A percentile compares a stretch with the other conserved stretches of the same genome.
These are phyloP conservation scores for Drosophila borealis DNA, from an alignment of 2,888 invertebrate species.

Conservation along the genomic window DNA sequence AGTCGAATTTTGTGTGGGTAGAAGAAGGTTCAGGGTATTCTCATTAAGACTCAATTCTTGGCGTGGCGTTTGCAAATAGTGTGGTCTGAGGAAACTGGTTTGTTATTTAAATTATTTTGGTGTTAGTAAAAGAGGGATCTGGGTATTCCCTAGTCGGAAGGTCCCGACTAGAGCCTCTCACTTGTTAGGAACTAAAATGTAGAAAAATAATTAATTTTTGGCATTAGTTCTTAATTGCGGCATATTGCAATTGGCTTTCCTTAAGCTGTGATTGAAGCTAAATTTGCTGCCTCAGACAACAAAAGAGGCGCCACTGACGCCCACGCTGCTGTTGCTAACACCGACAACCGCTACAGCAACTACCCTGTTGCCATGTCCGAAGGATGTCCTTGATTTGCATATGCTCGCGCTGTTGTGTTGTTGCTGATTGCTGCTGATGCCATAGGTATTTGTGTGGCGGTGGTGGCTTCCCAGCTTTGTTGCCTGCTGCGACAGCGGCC, in stretches of 20 bases:
- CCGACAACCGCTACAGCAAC: neutral
- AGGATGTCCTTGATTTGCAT: slow-evolving; percentile 84
- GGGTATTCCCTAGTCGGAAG: too few relatives aligned
- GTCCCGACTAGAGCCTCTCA: too few relatives aligned
- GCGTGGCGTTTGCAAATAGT: too few relatives aligned
- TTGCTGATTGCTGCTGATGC: slow-evolving; percentile 74
- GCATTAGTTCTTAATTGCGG: slow-evolving; percentile 82
- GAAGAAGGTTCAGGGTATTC: too few relatives aligned
- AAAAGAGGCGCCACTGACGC: slow-evolving; percentile 48
- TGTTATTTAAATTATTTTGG: too few relatives aligned
- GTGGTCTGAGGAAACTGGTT: too few relatives aligned
- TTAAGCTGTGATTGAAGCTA: slow-evolving; percentile 84
- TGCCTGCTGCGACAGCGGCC: slow-evolving; percentile 56
- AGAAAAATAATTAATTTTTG: too few relatives aligned
- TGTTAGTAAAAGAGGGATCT: too few relatives aligned
- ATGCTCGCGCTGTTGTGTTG: slow-evolving; percentile 79
- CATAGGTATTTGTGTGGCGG: slow-evolving; percentile 86
- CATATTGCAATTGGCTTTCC: slow-evolving; percentile 83
- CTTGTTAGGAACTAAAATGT: too few relatives aligned
- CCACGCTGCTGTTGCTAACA: slow-evolving; percentile 19
- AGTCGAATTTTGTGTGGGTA: too few relatives aligned
- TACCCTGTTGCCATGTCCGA: slow-evolving; percentile 69
- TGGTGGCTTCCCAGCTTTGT: slow-evolving; percentile 89
- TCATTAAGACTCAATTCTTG: too few relatives aligned
- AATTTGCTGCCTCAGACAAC: slow-evolving; percentile 68